phyloP scores from a whole-genome alignment of 2,888 invertebrate species.

The Pocota personata region DNA sequence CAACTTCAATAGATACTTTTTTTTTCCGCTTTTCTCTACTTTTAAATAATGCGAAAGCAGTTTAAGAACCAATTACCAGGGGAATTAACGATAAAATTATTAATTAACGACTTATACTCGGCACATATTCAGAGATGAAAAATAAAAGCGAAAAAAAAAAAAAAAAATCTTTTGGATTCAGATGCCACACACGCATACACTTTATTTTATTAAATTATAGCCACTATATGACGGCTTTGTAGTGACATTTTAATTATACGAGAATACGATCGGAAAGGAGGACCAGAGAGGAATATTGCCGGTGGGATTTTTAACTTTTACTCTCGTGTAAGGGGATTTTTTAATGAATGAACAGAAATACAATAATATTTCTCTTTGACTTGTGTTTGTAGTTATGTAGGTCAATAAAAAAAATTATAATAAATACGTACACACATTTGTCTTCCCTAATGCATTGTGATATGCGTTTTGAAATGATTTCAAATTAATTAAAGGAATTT shows the following conservation, averaged over 20 bases:
- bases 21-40: not conserved
- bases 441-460: slow-evolving; percentile 37
- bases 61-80: slow-evolving; percentile 24
- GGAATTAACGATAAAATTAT: slow-evolving; percentile 15
- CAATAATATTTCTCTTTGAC: not conserved
- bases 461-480: slow-evolving; percentile 36
- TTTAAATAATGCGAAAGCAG: not conserved
- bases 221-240: not conserved
- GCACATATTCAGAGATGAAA: not conserved
- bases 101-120: slow-evolving; percentile 12
- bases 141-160: not conserved
- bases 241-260: slow-evolving; percentile 11
- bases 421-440: not conserved
- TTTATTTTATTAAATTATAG: slow-evolving; percentile 13
- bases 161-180: not conserved
- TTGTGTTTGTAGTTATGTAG: not conserved
- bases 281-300: not conserved
- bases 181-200: not conserved
- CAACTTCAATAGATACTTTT: not conserved
- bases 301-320: not conserved
- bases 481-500: slow-evolving; percentile 3
- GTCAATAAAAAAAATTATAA: not conserved
- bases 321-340: not conserved
- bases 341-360: not conserved
- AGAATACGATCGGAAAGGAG: not conserved